Evolutionary conservation across 2,888 invertebrate genomes (phyloP).

Genomic region (Onthophagus sagittarius): DNA sequence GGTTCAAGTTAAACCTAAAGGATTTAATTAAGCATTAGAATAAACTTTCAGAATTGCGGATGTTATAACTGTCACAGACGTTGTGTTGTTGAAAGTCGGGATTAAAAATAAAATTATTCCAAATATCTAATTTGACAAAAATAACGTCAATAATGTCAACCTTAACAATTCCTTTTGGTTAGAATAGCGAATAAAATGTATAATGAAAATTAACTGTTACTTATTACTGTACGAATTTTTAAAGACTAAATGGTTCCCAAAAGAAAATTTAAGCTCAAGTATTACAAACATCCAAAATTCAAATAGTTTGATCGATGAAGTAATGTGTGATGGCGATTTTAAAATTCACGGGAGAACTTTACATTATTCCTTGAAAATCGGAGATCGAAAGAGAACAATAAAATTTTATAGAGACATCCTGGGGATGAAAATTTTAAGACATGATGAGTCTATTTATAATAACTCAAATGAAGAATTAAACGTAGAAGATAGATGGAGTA

Average conservation of each 20-base stretch:
- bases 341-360: slow-evolving; percentile 67
- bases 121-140: neutral
- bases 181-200: neutral
- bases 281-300: neutral
- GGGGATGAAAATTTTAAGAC: slow-evolving; percentile 94
- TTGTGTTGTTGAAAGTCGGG: neutral
- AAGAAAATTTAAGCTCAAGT: neutral
- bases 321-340: neutral
- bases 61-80: neutral
- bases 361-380: slow-evolving; percentile 96
- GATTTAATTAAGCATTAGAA: no score
- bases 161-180: neutral
- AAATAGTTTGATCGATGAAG: neutral
- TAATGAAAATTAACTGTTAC: slow-evolving; percentile 13
- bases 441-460: slow-evolving; percentile 56
- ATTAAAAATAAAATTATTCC: neutral
- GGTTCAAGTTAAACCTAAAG: no score
- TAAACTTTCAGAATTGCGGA: no score
- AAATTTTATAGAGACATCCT: slow-evolving; percentile 87
- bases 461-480: no score
- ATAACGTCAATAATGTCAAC: neutral
- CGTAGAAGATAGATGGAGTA: slow-evolving; percentile 90
- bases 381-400: slow-evolving; percentile 78
- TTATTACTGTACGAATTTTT: neutral
- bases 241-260: neutral